Base-by-base conservation (phyloP, 1,140 invertebrate genomes). In the Tetraneura akinire region DNA sequence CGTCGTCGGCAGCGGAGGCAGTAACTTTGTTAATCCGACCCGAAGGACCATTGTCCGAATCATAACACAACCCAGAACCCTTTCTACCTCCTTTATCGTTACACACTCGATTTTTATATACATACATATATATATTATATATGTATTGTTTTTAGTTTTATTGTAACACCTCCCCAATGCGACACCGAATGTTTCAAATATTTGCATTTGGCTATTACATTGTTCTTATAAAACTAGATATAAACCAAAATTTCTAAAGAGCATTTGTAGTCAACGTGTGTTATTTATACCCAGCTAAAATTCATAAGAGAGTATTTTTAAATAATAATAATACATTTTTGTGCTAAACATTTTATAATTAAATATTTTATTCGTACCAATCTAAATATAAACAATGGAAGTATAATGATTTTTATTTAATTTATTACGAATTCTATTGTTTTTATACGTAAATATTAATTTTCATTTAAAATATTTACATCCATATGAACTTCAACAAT, bases 1-100 rank as follows among this genome's bases (percentile, higher is more conserved):
- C 53, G 53, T 78, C 73, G 73, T 60, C 29, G 71, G 37, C 23
- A n/a, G n/a, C n/a, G 53, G 21, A 23, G 51, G 55, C 55, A 47
- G 53, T 60, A 78, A 78, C 73, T 78, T 78, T 78, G 73, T 78
- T 78, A 78, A 78, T 78, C 73, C 73, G 42, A 78, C 73, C 73
- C 73, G 32, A 78, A 60, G 55, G 53, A 78, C 73, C 55, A 78
- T 78, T 78, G 73, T 78, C 73, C 73, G 32, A 60, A 57, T 45
- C 51, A 78, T 55, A 37, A 78, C 49, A 55, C 16, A 57, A 74
- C 32, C 29, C 37, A n/a, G 47, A 62, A 60, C 55, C 73, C 53
- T 60, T 78, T 60, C n/a, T 42, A 23, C 73, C 32, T 60, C 55
- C 73, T 78, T 78, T 78, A 47, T 78, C 55, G 37, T 16, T 29